These are phyloP conservation scores for Seira sanloemensis DNA, from an alignment of 2,888 invertebrate species.

Conservation along the genomic window DNA sequence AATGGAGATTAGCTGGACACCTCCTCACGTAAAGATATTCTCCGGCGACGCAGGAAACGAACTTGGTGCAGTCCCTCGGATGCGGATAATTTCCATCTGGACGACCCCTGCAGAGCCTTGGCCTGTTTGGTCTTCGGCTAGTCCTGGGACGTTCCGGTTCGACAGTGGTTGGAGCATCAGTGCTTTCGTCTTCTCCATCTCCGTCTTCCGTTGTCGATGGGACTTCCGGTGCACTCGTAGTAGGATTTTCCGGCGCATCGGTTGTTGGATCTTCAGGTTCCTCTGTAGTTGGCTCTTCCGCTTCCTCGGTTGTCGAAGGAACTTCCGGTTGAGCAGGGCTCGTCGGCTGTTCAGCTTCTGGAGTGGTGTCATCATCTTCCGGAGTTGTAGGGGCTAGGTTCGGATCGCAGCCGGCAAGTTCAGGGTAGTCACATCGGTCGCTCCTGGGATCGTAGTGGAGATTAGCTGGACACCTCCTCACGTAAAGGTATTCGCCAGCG, in stretches of 20 bases:
- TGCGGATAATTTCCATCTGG: conserved; percentile 7
- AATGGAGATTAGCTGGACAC: conserved; percentile 5
- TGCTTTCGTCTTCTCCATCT: too few species aligned
- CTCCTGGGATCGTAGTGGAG: conserved; percentile 28
- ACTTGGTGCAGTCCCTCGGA: conserved; percentile 6
- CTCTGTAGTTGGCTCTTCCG: neutral
- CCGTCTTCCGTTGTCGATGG: too few species aligned
- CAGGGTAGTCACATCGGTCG: conserved; percentile 37
- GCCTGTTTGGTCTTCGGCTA: too few species aligned
- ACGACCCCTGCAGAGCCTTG: neutral
- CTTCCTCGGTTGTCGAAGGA: neutral
- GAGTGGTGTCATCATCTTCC: neutral
- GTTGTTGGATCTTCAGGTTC: neutral
- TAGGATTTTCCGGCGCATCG: conserved; percentile 12
- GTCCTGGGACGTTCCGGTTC: too few species aligned
- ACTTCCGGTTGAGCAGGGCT: too few species aligned
- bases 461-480: neutral
- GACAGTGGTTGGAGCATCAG: too few species aligned
- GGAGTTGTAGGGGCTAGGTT: neutral
- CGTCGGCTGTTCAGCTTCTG: neutral
- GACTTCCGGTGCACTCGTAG: conserved; percentile 32
- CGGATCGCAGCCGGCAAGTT: conserved; percentile 21
- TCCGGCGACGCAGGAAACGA: conserved; percentile 23
- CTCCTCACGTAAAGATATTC: conserved; percentile 7
- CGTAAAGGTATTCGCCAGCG: conserved; percentile 15